phyloP scores from a whole-genome alignment of 2,888 invertebrate species.

The Nomada flava region DNA sequence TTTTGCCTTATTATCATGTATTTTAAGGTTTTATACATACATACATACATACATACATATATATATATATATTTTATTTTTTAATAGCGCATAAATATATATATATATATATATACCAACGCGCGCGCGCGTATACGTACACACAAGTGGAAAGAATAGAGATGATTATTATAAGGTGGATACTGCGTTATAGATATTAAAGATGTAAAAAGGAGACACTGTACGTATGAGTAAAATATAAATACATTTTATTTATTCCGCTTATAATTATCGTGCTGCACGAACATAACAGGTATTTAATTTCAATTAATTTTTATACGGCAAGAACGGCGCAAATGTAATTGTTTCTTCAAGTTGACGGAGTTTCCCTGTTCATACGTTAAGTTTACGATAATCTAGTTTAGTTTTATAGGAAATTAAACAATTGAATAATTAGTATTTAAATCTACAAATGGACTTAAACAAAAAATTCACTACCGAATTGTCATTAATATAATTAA shows the following conservation, averaged over 20 bases:
- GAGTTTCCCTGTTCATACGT: constrained; percentile 62
- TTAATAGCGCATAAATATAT: constrained; percentile 39
- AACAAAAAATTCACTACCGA: constrained; percentile 53
- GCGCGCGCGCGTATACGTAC: constrained; percentile 1
- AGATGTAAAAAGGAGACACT: constrained; percentile 49
- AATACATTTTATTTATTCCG: constrained; percentile 61
- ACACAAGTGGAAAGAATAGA: constrained; percentile 27
- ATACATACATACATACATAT: constrained; percentile 43
- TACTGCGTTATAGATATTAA: constrained; percentile 47
- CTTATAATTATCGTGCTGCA: constrained; percentile 39
- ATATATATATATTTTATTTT: constrained; percentile 56
- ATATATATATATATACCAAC: constrained; percentile 14
- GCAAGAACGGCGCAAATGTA: constrained; percentile 65
- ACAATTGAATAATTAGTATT: constrained; percentile 60
- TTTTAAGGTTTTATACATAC: constrained; percentile 56
- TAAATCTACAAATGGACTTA: constrained; percentile 59
- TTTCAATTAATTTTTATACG: constrained; percentile 44
- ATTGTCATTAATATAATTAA: constrained; percentile 63
- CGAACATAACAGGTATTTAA: constrained; percentile 25
- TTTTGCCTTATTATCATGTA: constrained; percentile 64
- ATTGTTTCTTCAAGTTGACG: constrained; percentile 61
- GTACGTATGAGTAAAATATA: constrained; percentile 49
- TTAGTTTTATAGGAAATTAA: constrained; percentile 70
- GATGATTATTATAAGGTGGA: not conserved
- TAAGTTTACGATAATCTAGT: constrained; percentile 75